Base-by-base conservation (phyloP, 2,113 vertebrate species). In the Platysternon megacephalum region DNA sequence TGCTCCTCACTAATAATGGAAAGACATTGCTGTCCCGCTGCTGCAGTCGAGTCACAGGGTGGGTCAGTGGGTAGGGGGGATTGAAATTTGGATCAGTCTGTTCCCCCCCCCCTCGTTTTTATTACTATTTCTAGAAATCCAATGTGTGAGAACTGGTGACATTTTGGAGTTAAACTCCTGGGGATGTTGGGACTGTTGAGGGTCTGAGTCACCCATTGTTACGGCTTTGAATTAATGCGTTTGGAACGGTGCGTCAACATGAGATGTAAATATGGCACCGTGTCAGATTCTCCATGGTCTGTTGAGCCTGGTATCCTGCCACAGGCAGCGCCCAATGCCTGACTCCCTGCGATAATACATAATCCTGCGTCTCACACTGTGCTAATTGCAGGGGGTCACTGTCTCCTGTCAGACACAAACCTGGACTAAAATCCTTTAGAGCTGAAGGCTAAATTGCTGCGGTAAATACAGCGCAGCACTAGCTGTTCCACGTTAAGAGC, bases 11-110 rank as follows among this genome's bases (percentile, higher is more conserved):
- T 58, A 28, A 11, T 29, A 28, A 12, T 29, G 56, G 56, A 58
- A 29, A 58, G 28, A 53, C 0, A 0, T 24, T 82, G 81, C 35
- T 11, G 0, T 52, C 24, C 51, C 6, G 35, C 0, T 0, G 2
- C 10, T 52, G 51, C 51, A 86, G 32, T 58, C 11, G 28, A 28
- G 28, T 58, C 11, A 28, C 56, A 13, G 56, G 26, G 26, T 58
- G 28, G 10, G 56, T 58, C 17, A 19, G 16, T 51, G 51, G 16
- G 51, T 51, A 5, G 16, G 0, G 0, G 84, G 51, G 7, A 56
- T 3, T 83, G 74, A 88, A 72, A 52, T 74, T 26, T 79, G 46
- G 46, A 39, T 53, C 55, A 79, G 5, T 68, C 61, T 0, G 0
- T 52, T 11, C 8, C 65, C 79, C 90, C 32, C 26, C 21, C 22